Conservation (phyloP, 2,797 vertebrate species). For the Danio kyathit region DNA sequence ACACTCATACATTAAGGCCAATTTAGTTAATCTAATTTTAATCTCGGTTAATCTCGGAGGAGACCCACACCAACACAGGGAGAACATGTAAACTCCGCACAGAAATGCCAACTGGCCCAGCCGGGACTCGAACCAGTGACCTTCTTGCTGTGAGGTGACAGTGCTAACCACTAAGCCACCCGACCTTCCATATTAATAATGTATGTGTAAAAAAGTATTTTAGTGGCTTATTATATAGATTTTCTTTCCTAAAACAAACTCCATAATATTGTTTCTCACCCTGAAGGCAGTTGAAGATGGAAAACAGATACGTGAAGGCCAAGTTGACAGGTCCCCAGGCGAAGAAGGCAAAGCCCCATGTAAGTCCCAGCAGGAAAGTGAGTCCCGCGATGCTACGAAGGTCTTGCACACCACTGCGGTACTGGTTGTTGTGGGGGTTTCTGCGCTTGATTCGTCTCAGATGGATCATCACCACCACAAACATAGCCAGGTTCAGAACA, state of each 20-base stretch:
- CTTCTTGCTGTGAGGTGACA: too few species aligned
- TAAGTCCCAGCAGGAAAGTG: conserved; percentile 91
- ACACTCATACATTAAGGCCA: too few species aligned
- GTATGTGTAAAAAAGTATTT: too few species aligned
- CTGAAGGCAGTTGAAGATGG: conserved; percentile 93
- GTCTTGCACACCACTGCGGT: conserved; percentile 84
- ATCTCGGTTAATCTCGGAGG: too few species aligned
- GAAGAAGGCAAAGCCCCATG: conserved; percentile 96
- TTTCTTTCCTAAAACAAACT: neutral
- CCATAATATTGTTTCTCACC: conserved; percentile 74
- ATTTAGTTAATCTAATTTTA: too few species aligned
- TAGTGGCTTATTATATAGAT: too few species aligned
- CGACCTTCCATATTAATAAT: too few species aligned
- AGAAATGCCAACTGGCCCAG: too few species aligned
- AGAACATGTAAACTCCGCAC: too few species aligned
- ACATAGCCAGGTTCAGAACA: conserved; percentile 87
- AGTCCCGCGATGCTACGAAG: conserved; percentile 89
- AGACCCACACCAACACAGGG: too few species aligned
- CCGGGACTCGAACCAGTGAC: too few species aligned
- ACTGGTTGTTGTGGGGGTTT: conserved; percentile 89
- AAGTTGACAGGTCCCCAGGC: conserved; percentile 88
- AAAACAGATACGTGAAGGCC: conserved; percentile 91
- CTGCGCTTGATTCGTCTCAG: conserved; percentile 92
- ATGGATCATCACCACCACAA: conserved; percentile 92
- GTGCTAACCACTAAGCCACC: too few species aligned